Conservation (phyloP, 2,113 vertebrate species). For the Oreochromis aureus region DNA sequence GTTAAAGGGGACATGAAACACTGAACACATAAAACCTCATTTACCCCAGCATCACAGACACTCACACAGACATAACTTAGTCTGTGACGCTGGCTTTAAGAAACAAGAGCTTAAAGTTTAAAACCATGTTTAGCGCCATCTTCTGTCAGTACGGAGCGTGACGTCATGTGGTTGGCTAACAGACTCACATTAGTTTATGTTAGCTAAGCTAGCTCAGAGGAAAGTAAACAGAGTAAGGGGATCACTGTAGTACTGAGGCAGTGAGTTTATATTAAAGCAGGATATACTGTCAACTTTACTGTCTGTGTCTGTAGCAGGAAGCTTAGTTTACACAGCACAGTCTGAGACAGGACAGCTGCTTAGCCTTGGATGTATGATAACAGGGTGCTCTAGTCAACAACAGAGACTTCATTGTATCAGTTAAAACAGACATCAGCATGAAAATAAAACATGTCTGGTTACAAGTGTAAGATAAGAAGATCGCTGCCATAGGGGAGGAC, state of each 20-base stretch:
- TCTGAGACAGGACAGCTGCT: background rate
- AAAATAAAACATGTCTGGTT: no score
- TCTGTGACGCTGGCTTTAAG: background rate
- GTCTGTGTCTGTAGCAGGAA: background rate
- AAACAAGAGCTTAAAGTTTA: background rate
- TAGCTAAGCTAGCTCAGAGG: background rate
- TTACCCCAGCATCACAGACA: background rate
- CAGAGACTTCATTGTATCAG: no score
- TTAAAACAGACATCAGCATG: no score
- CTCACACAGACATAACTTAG: background rate
- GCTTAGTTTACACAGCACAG: background rate
- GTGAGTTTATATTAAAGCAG: background rate
- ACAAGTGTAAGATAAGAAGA: no score
- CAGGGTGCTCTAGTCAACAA: no score
- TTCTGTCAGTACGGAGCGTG: background rate
- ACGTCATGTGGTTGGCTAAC: background rate
- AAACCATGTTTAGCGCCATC: background rate
- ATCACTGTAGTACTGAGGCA: background rate
- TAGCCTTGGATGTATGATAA: no score
- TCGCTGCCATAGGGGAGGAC: background rate
- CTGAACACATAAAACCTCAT: background rate
- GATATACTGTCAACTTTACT: background rate
- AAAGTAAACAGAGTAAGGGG: background rate
- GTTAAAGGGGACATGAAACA: background rate
- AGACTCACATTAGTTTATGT: background rate